These are phyloP conservation scores for Clarias laeviceps DNA, from an alignment of 2,797 vertebrate genomes.

Conservation along the genomic window DNA sequence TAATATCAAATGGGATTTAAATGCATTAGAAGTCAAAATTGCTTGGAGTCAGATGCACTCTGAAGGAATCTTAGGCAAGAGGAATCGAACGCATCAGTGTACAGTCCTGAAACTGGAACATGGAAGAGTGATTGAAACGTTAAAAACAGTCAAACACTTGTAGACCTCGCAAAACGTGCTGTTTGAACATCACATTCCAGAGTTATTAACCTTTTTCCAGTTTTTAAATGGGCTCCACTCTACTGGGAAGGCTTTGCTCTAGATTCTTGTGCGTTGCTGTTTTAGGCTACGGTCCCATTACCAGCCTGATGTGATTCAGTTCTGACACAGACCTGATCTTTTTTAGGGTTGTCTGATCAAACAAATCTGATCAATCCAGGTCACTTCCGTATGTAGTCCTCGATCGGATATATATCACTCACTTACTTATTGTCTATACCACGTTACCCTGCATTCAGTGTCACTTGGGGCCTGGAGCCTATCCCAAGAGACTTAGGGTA, in stretches of 20 bases:
- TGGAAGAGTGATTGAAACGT: constrained; percentile 15
- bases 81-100: constrained; percentile 19
- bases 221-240: neutral
- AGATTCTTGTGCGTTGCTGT: neutral
- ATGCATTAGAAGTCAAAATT: constrained; percentile 29
- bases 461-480: too few relatives aligned
- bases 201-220: neutral
- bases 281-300: too few relatives aligned
- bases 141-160: neutral
- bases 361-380: too few relatives aligned
- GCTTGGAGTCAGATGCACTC: constrained; percentile 22
- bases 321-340: too few relatives aligned
- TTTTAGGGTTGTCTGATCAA: too few relatives aligned
- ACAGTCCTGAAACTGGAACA: constrained; percentile 3
- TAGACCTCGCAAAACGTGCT: too few relatives aligned
- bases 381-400: too few relatives aligned
- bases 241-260: neutral
- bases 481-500: too few relatives aligned
- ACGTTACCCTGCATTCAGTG: too few relatives aligned
- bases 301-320: too few relatives aligned
- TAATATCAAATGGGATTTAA: constrained; percentile 17
- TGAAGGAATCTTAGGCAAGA: constrained; percentile 19
- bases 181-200: neutral
- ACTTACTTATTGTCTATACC: too few relatives aligned
- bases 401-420: too few relatives aligned